phyloP scores from a whole-genome alignment of 53 echinoderm and acorn worm species.

The Paelopatides confundens region DNA sequence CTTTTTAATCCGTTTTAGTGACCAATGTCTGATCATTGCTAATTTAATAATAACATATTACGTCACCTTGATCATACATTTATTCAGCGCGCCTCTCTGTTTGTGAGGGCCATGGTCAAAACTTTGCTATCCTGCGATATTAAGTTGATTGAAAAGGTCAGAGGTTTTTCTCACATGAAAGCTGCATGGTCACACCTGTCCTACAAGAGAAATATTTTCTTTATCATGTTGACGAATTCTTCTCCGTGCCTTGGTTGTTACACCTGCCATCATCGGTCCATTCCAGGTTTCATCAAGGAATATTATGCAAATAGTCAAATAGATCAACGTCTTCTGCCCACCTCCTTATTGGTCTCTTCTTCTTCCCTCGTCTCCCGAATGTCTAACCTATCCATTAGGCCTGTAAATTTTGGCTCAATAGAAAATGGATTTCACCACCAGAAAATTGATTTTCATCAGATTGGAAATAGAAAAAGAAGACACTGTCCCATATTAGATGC shows the following conservation, averaged over 20 bases:
- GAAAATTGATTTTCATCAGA: constrained; percentile 50
- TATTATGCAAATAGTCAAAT: constrained; percentile 38
- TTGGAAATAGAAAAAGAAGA: constrained; percentile 33
- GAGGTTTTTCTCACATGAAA: neutral
- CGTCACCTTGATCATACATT: too few relatives aligned
- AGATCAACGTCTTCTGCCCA: constrained; percentile 29
- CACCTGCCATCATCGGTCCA: constrained; percentile 21
- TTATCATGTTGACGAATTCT: constrained; percentile 18
- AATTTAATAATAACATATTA: too few relatives aligned
- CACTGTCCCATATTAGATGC: neutral
- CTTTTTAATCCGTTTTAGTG: too few relatives aligned
- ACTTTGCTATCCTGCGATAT: too few relatives aligned
- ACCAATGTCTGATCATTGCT: too few relatives aligned
- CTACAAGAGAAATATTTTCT: neutral
- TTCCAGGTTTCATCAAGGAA: constrained; percentile 22
- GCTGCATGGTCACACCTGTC: neutral
- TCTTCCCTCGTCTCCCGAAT: constrained; percentile 31
- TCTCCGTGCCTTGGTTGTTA: neutral
- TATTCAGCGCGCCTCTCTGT: too few relatives aligned
- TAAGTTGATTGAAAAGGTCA: neutral
- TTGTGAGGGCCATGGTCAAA: too few relatives aligned
- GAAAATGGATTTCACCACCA: constrained; percentile 40
- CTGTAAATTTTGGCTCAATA: constrained; percentile 36
- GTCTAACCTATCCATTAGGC: constrained; percentile 55
- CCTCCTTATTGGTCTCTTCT: neutral